Base-by-base conservation (phyloP, 1,140 invertebrate genomes). In the Araneus ventricosus region DNA sequence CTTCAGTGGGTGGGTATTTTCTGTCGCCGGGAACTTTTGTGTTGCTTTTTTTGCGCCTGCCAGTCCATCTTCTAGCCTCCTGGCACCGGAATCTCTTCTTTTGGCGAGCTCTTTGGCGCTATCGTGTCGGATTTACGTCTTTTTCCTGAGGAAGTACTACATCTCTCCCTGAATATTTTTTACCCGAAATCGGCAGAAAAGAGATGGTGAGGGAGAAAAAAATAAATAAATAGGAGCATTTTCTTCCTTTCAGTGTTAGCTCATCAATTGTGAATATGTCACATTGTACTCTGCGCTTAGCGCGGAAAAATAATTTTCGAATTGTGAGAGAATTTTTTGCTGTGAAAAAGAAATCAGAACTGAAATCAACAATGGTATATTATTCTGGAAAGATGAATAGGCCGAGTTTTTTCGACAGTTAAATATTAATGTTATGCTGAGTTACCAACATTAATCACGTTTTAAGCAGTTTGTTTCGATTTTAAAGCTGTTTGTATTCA, bases 221-320 rank as follows among this genome's bases (percentile, higher is more conserved):
- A 84, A 30, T 24, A 17, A 34, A n/a, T 41, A 67, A 63, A 84
- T 45, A 84, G 39, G 37, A 39, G 37, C 61, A 61, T 70, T 75
- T 63, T 75, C 61, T 52, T 52, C 24, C n/a, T 75, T 88, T 67
- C 61, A 59, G 30, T 34, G 61, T 70, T 17, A 24, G 30, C 63
- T 88, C 87, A 88, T 88, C 87, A 88, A 88, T 88, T 88, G 87
- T 88, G 63, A 88, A 88, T 88, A 88, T 88, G 87, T 88, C 87
- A 88, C 61, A 30, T 20, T 70, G 61, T n/a, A 75, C n/a, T 63
- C 27, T 22, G 59, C 61, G 39, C 37, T 70, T 45, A 70, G 57
- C 10, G 20, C 4, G 85, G 45, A 63, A 45, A 87, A 87, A 87
- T 87, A 87, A 87, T 59, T 86, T 87, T 86, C 52, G 84, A 86